phyloP scores from a whole-genome alignment of 2,888 invertebrate species.

The Pecten maximus region DNA sequence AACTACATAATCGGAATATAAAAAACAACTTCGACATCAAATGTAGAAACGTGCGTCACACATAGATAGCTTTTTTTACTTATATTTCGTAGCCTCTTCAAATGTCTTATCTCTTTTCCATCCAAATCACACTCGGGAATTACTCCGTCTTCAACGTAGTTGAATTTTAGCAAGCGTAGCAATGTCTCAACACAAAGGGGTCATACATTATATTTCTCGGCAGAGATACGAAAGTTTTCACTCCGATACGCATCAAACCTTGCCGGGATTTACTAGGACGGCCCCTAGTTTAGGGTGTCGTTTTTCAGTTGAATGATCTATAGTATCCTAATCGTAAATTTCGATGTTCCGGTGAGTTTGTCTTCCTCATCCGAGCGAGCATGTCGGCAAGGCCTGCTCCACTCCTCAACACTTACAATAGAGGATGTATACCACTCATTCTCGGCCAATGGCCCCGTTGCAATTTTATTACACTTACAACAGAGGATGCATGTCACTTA shows the following conservation, averaged over 20 bases:
- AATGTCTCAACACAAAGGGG: not conserved
- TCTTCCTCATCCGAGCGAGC: not conserved
- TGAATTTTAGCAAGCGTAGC: not conserved
- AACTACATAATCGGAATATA: too few relatives aligned
- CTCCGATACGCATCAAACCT: not conserved
- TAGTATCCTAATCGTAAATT: conserved; percentile 16
- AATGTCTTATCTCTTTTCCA: not conserved
- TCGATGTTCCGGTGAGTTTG: not conserved
- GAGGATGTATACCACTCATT: not conserved
- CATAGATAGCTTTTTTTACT: not conserved
- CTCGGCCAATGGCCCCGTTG: not conserved
- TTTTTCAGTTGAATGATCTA: not conserved
- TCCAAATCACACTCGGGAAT: not conserved
- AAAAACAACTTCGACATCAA: too few relatives aligned
- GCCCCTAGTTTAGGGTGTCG: not conserved
- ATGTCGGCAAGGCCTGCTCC: not conserved
- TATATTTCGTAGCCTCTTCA: not conserved
- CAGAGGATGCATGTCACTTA: too few relatives aligned
- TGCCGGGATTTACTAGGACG: not conserved
- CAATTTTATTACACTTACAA: too few relatives aligned
- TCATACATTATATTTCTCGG: not conserved
- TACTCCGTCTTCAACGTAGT: not conserved
- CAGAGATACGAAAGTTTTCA: not conserved
- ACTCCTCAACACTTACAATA: not conserved
- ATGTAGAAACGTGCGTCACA: not conserved